phyloP scores from a whole-genome alignment of 2,113 vertebrate species.

The Callipepla squamata region DNA sequence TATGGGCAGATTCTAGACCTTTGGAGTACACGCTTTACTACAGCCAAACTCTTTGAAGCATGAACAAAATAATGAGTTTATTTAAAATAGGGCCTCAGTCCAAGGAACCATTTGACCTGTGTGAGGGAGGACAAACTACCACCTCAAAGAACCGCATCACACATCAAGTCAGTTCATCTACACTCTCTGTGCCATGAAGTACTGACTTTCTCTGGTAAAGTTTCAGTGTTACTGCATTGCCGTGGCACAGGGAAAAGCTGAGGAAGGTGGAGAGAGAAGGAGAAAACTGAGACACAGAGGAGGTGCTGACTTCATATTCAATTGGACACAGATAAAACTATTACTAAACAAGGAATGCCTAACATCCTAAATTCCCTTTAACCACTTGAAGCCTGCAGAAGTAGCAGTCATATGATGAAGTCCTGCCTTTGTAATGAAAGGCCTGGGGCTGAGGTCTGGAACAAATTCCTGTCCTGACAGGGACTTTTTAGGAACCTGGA shows the following conservation, averaged over 20 bases:
- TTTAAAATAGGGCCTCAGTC: slow-evolving; percentile 50
- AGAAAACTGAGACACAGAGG: not conserved
- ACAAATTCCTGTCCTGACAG: slow-evolving; percentile 14
- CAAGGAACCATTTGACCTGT: slow-evolving; percentile 15
- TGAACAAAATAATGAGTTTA: slow-evolving; percentile 51
- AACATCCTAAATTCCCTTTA: slow-evolving; percentile 11
- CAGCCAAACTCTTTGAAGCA: slow-evolving; percentile 59
- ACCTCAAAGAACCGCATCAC: not conserved
- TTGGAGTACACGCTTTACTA: slow-evolving; percentile 64
- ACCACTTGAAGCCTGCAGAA: not conserved
- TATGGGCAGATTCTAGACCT: slow-evolving; percentile 54
- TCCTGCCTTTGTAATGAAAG: slow-evolving; percentile 5
- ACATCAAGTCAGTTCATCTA: not conserved
- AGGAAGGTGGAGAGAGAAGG: not conserved
- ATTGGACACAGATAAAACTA: slow-evolving; percentile 1
- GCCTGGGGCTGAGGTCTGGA: slow-evolving; percentile 15
- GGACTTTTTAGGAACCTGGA: slow-evolving; percentile 28
- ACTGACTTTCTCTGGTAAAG: not conserved
- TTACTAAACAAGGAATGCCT: slow-evolving; percentile 11
- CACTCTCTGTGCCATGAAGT: not conserved
- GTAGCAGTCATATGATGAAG: not conserved
- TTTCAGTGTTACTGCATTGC: not conserved
- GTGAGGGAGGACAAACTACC: slow-evolving; percentile 11
- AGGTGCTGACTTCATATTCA: not conserved
- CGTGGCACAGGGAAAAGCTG: not conserved